These are phyloP conservation scores for Dynastes grantii DNA, from an alignment of 2,888 invertebrate species.

Conservation along the genomic window DNA sequence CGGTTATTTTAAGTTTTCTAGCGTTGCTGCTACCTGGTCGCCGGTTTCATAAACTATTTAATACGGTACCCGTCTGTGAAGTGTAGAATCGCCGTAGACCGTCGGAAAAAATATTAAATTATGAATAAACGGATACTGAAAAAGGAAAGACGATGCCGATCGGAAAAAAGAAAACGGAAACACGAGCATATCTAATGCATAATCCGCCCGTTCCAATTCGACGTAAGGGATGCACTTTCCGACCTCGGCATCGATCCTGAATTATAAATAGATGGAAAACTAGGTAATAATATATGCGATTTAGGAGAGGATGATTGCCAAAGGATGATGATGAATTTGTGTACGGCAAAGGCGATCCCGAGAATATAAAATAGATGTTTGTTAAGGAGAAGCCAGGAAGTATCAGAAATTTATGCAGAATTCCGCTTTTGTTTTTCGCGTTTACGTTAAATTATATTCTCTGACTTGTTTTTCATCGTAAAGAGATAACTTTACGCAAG, in stretches of 20 bases:
- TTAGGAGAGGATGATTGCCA: neutral
- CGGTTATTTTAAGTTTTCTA: conserved; percentile 3
- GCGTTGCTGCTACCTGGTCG: conserved; percentile 12
- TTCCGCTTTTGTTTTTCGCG: neutral
- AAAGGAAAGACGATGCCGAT: conserved; percentile 3
- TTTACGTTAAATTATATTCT: neutral
- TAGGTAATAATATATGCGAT: conserved; percentile 24
- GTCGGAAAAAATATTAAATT: conserved; percentile 14
- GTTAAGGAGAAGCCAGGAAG: neutral
- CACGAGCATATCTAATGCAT: neutral
- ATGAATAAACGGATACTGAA: conserved; percentile 20
- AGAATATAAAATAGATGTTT: conserved; percentile 7
- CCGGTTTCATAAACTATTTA: conserved; percentile 19
- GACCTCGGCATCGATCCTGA: conserved; percentile 3
- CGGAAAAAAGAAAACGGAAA: conserved; percentile 4
- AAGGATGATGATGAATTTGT: conserved; percentile 20
- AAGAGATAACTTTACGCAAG: conserved; percentile 1
- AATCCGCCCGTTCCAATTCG: conserved; percentile 6
- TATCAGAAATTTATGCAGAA: neutral
- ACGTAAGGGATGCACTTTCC: conserved; percentile 18
- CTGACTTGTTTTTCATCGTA: neutral
- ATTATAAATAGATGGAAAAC: conserved; percentile 33
- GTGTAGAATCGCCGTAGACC: neutral
- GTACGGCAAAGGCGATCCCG: neutral
- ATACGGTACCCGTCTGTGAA: conserved; percentile 1